Conservation (phyloP, 2,888 invertebrate genomes). For the Strigamia transsilvanica region DNA sequence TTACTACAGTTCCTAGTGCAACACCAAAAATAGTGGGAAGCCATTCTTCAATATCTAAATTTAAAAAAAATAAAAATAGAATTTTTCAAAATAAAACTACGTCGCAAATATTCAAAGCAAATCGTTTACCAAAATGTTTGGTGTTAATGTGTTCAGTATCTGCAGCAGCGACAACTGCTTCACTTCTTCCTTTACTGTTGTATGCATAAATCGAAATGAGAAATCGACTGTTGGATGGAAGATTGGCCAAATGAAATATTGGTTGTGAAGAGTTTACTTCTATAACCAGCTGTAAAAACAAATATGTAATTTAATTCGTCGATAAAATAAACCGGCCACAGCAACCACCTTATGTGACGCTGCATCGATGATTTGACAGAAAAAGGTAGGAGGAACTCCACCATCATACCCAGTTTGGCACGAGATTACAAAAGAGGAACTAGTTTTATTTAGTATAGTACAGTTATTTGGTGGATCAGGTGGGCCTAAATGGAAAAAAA, state of each 20-base stretch:
- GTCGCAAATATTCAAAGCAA: neutral
- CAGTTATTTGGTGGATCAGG: conserved; percentile 95
- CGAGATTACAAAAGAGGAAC: conserved; percentile 81
- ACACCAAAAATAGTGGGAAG: neutral
- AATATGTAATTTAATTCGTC: neutral
- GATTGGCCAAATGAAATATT: conserved; percentile 76
- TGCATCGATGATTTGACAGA: conserved; percentile 74
- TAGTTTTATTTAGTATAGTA: conserved; percentile 84
- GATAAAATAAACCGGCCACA: neutral
- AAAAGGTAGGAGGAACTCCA: conserved; percentile 84
- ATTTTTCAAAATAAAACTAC: neutral
- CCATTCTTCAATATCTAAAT: conserved; percentile 30
- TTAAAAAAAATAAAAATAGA: neutral
- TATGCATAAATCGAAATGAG: conserved; percentile 80
- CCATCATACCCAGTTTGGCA: conserved; percentile 91
- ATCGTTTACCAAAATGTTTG: neutral
- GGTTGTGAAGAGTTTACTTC: conserved; percentile 78
- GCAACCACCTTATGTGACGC: neutral
- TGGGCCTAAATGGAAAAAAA: conserved; percentile 72
- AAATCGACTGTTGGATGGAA: conserved; percentile 79
- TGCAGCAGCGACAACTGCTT: conserved; percentile 71
- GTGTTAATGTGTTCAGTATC: neutral
- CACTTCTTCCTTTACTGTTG: conserved; percentile 84
- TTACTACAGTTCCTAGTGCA: neutral
- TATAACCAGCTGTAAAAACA: neutral